Evolutionary conservation across 2,113 vertebrate species (phyloP), one percentile per base, ranked within the genome.

Genomic region (Protobothrops flavoviridis): DNA sequence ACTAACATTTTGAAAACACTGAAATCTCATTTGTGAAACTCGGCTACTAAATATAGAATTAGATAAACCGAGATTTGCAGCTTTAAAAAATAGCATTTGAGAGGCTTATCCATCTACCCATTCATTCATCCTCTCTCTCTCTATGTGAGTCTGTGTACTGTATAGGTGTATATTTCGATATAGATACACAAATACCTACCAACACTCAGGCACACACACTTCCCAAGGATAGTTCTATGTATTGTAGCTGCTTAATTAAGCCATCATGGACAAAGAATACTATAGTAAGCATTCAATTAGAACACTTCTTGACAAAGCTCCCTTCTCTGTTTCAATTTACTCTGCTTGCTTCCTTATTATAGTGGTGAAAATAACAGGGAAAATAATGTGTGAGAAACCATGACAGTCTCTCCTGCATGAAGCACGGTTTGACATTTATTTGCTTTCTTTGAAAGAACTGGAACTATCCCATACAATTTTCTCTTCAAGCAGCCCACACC

Each of bases 211-310:
- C 15, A 61, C 29, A 90, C 85, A 26, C 85, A 89, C 21, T 91
- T 92, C 86, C 91, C 87, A 93, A 94, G 90, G 93, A 95, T 69
- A 90, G 33, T 23, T 85, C 90, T 92, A 94, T 61, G 61, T 50
- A 95, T 55, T 39, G 89, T 94, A 96, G 92, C 91, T 95, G 93
- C 90, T 96, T 97, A 97, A 97, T 97, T 95, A 97, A 97, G 90
- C 50, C 43, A 4, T 95, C 90, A 21, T 93, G 87, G 26, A 17
- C 9, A 96, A 95, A 92, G 87, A 94, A 87, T 94, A 90, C 39
- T 96, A 43, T 57, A 89, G 93, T 92, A 96, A 97, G 52, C 90
- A 95, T 56, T 94, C 87, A 96, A 89, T 81, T 92, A 85, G 81
- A 94, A 55, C 85, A 24, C 21, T 55, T 91, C 91, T 95, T 94